Percentiles rank a stretch among this genome's conserved stretches.
Conservation (phyloP, 2,113 vertebrate species). For the Hemiprocne comata region DNA sequence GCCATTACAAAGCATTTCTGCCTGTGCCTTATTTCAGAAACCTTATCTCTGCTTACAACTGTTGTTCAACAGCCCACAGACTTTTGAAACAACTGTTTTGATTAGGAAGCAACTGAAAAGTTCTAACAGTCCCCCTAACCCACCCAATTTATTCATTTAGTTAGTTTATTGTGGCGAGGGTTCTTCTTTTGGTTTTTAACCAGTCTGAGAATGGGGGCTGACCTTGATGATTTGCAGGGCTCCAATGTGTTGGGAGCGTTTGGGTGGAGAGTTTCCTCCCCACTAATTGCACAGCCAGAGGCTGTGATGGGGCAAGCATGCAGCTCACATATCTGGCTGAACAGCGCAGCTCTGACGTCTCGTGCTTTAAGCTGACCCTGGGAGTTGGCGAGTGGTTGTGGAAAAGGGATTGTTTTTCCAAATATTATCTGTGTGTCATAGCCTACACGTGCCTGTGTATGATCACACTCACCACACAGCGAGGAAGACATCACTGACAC, state of each 20-base stretch:
- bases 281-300: background rate
- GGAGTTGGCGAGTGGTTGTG: background rate
- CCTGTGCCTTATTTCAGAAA: background rate
- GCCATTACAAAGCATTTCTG: background rate
- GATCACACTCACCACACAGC: background rate
- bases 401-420: slow-evolving; percentile 7
- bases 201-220: background rate
- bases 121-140: background rate
- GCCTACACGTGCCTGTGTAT: background rate
- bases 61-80: background rate
- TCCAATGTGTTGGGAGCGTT: rapidly evolving
- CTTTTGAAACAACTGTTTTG: background rate
- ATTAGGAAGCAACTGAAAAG: background rate
- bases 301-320: rapidly evolving
- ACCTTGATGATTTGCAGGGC: background rate
- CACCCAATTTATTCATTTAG: background rate
- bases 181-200: background rate
- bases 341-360: background rate
- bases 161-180: background rate
- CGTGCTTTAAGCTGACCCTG: background rate
- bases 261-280: background rate
- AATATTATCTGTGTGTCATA: background rate
- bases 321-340: background rate
- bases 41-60: background rate
- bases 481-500: background rate